These are phyloP conservation scores for Acanthiza pusilla DNA, from an alignment of 2,797 vertebrate species.

Conservation along the genomic window DNA sequence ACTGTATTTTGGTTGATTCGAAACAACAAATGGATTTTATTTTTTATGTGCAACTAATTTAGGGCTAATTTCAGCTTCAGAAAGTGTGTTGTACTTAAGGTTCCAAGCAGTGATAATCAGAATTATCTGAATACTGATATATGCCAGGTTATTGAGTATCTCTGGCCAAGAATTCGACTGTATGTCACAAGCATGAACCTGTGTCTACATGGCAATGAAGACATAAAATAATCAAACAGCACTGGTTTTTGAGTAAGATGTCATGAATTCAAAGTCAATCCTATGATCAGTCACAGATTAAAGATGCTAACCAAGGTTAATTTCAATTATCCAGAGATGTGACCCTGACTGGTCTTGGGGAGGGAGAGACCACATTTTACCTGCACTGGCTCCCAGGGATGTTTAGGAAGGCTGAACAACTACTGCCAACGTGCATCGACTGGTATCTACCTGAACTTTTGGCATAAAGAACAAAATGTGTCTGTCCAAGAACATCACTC, in stretches of 20 bases:
- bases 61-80: not conserved
- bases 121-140: not conserved
- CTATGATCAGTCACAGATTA: not conserved
- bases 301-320: not conserved
- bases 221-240: not conserved
- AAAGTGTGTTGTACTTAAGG: not conserved
- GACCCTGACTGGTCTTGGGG: not conserved
- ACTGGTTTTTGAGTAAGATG: not conserved
- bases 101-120: not conserved
- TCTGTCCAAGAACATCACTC: not conserved
- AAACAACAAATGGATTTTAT: not conserved
- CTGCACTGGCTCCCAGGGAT: not conserved
- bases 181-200: fast-evolving
- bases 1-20: not conserved
- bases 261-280: not conserved
- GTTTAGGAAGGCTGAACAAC: not conserved
- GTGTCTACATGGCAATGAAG: not conserved
- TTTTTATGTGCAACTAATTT: not conserved
- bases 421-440: fast-evolving
- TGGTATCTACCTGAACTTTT: not conserved
- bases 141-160: not conserved
- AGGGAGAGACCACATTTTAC: not conserved
- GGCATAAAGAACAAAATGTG: fast-evolving
- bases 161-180: not conserved
- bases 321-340: not conserved